Percentiles rank a stretch among this genome's conserved stretches.
phyloP scores from a whole-genome alignment of 2,888 invertebrate genomes.

The Eristalinus aeneus region DNA sequence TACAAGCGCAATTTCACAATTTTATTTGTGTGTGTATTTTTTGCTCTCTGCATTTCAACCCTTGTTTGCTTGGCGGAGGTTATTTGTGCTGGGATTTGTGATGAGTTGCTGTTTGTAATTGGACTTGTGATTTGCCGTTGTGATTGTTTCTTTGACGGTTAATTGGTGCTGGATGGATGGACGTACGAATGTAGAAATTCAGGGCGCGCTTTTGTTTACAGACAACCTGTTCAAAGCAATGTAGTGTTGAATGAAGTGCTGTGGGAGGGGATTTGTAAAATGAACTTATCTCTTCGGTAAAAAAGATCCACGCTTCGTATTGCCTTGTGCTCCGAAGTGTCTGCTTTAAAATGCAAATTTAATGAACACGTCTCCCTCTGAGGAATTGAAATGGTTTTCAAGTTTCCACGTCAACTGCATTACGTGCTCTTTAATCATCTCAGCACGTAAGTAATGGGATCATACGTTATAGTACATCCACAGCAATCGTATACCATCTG shows the following conservation, averaged over 20 bases:
- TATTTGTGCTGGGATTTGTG: slow-evolving; percentile 56
- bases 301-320: too few relatives aligned
- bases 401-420: background rate
- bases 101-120: slow-evolving; percentile 67
- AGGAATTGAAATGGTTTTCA: background rate
- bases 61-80: slow-evolving; percentile 37
- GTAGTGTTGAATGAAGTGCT: background rate
- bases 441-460: background rate
- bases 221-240: background rate
- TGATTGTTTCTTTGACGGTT: slow-evolving; percentile 38
- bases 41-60: background rate
- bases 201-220: background rate
- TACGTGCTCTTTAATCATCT: background rate
- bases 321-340: too few relatives aligned
- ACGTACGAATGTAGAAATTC: background rate
- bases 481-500: slow-evolving; percentile 12
- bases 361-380: too few relatives aligned
- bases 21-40: slow-evolving; percentile 68
- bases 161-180: background rate
- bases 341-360: too few relatives aligned
- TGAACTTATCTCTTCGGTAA: too few relatives aligned
- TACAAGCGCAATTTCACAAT: slow-evolving; percentile 71
- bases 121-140: slow-evolving; percentile 61
- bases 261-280: too few relatives aligned
- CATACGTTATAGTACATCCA: background rate